phyloP scores from a whole-genome alignment of 2,888 invertebrate species.

The Busseola fusca region DNA sequence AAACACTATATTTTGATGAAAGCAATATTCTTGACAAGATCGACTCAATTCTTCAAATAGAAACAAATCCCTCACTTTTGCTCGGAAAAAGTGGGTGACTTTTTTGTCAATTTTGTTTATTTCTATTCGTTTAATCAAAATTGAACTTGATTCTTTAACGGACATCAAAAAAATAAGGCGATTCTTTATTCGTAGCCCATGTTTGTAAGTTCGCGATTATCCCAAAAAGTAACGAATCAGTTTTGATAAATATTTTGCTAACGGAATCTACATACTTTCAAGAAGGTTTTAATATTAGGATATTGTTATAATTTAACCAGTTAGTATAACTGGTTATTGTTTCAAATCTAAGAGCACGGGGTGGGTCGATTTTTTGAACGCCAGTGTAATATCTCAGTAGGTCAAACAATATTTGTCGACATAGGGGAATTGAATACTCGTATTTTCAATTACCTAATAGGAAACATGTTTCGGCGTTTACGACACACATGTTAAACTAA shows the following conservation, averaged over 20 bases:
- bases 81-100: background rate
- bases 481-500: background rate
- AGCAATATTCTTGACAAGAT: background rate
- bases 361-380: background rate
- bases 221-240: background rate
- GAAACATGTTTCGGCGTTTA: conserved; percentile 16
- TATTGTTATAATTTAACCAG: too few species aligned
- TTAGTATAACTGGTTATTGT: too few species aligned
- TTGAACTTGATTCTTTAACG: background rate
- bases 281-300: background rate
- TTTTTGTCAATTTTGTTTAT: background rate
- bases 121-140: background rate
- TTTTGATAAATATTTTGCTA: background rate
- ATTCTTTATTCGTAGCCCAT: background rate
- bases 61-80: background rate
- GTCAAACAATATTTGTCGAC: conserved; percentile 21
- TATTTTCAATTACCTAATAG: conserved; percentile 39
- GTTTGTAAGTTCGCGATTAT: background rate
- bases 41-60: background rate
- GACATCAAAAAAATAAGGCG: background rate
- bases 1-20: background rate
- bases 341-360: background rate
- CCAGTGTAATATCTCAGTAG: background rate
- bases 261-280: background rate
- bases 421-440: conserved; percentile 10